Conservation (phyloP, 2,113 vertebrate species). For the Microcebus murinus region DNA sequence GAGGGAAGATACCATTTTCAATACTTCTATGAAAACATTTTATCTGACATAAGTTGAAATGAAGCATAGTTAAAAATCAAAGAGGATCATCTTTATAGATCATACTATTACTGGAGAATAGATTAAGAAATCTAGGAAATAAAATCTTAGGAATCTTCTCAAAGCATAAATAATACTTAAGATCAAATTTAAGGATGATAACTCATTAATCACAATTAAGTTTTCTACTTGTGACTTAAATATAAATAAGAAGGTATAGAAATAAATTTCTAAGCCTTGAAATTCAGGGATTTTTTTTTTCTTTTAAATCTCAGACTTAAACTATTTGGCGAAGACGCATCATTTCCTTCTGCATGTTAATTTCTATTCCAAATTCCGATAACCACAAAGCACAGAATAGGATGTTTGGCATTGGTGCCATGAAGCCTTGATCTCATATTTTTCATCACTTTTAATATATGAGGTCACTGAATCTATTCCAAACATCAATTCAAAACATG, state of each 20-base stretch:
- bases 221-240: neutral
- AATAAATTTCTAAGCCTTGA: neutral
- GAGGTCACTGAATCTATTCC: neutral
- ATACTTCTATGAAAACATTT: neutral
- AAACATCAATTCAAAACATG: neutral
- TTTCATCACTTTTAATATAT: neutral
- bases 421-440: neutral
- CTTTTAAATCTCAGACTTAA: neutral
- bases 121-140: neutral
- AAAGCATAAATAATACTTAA: slow-evolving; percentile 18
- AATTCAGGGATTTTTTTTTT: neutral
- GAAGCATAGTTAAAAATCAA: slow-evolving; percentile 23
- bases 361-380: neutral
- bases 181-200: neutral
- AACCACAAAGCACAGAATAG: neutral
- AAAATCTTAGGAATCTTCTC: neutral
- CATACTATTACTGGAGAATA: neutral
- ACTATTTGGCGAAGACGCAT: neutral
- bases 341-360: neutral
- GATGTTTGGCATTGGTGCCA: neutral
- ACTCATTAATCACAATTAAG: neutral
- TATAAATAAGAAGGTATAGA: neutral
- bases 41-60: neutral
- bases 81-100: neutral
- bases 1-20: neutral